Conservation (phyloP, 2,797 vertebrate species). For the Pyrocephalus nanus region DNA sequence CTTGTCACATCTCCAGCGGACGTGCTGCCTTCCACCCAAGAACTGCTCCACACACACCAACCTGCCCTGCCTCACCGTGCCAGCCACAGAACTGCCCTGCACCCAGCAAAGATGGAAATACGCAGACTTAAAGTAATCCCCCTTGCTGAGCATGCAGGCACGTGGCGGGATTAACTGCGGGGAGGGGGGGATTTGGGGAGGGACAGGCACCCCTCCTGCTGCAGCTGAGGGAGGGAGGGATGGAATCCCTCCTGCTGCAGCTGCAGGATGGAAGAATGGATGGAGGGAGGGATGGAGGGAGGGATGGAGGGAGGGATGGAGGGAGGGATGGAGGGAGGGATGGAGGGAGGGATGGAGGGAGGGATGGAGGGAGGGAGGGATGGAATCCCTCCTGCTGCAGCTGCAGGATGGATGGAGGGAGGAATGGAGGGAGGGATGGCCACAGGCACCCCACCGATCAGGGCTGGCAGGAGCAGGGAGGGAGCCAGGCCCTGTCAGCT, state of each 20-base stretch:
- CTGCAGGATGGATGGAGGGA: no score
- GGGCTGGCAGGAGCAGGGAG: no score
- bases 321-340: background rate
- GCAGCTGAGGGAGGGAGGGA: background rate
- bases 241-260: no score
- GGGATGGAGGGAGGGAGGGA: background rate
- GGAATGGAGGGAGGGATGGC: background rate
- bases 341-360: background rate
- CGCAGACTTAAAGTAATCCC: constrained; percentile 65
- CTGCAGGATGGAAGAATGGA: background rate
- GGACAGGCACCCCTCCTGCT: no score
- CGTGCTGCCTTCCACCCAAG: background rate
- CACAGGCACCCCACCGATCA: no score
- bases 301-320: background rate
- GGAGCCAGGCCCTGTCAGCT: no score
- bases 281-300: background rate
- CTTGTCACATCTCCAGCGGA: background rate
- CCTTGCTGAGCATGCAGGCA: constrained; percentile 47
- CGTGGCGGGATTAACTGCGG: background rate
- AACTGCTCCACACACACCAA: background rate
- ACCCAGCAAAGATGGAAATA: constrained; percentile 51
- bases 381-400: no score
- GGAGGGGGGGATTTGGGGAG: background rate
- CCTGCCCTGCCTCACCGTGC: background rate
- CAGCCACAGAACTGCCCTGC: background rate